Percentiles rank a stretch among this genome's conserved stretches.
These are phyloP conservation scores for Albula goreensis DNA, from an alignment of 2,113 vertebrate species.

Conservation along the genomic window DNA sequence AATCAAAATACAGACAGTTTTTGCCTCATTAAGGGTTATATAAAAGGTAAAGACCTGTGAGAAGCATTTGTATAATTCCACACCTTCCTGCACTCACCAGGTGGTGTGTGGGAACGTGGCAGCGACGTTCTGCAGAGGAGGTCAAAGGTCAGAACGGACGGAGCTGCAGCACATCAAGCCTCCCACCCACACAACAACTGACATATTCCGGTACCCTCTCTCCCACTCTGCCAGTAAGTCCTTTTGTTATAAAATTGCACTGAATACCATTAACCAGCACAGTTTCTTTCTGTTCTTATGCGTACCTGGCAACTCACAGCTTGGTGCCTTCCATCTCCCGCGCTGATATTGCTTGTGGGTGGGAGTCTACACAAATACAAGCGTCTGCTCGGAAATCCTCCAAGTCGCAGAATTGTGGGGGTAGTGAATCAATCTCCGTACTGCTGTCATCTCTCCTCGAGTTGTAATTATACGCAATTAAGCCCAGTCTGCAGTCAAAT, in stretches of 20 bases:
- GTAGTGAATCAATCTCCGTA: neutral
- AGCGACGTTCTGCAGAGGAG: neutral
- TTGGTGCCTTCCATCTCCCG: neutral
- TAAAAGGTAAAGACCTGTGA: neutral
- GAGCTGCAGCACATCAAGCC: neutral
- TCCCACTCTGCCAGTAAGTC: neutral
- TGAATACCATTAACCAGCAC: slow-evolving; percentile 11
- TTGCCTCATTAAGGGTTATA: neutral
- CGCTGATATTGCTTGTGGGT: slow-evolving; percentile 23
- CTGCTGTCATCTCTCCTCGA: slow-evolving; percentile 15
- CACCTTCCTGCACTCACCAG: neutral
- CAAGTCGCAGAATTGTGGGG: neutral
- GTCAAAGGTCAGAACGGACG: neutral
- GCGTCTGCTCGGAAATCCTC: slow-evolving; percentile 30
- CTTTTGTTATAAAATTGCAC: slow-evolving; percentile 11
- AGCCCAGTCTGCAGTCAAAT: neutral
- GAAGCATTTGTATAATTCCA: neutral
- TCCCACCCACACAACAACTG: slow-evolving; percentile 4
- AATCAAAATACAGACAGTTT: neutral
- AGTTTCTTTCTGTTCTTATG: neutral
- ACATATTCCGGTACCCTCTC: slow-evolving; percentile 8
- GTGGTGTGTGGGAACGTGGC: neutral
- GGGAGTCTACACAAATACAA: slow-evolving; percentile 26
- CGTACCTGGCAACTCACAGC: slow-evolving; percentile 9
- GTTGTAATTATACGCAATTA: slow-evolving; percentile 17